phyloP scores from a whole-genome alignment of 2,797 vertebrate genomes.

The Masticophis lateralis region DNA sequence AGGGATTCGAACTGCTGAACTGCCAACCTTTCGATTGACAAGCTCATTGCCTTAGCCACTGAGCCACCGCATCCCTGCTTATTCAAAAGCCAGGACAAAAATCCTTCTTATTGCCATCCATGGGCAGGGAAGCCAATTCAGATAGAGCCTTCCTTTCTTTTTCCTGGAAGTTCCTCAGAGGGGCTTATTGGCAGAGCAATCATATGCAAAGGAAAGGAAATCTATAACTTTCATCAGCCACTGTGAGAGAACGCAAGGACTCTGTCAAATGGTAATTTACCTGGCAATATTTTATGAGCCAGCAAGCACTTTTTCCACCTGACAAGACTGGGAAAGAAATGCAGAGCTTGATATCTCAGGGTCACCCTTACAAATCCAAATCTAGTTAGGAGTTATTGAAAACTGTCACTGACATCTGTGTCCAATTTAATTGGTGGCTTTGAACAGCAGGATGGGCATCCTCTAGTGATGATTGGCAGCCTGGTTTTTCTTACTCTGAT shows the following conservation, averaged over 20 bases:
- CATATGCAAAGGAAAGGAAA: conserved; percentile 34
- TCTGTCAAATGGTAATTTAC: conserved; percentile 46
- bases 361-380: conserved; percentile 23
- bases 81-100: background rate
- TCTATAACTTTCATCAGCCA: conserved; percentile 7
- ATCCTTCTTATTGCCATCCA: background rate
- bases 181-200: conserved; percentile 39
- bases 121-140: background rate
- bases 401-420: conserved; percentile 20
- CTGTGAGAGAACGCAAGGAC: conserved; percentile 16
- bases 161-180: conserved; percentile 26
- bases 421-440: background rate
- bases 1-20: no score
- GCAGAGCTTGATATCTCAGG: conserved; percentile 34
- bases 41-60: no score
- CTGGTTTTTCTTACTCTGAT: background rate
- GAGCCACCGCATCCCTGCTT: background rate
- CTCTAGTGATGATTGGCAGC: background rate
- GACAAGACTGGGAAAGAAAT: conserved; percentile 28
- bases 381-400: background rate
- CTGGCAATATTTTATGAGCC: conserved; percentile 58
- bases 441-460: background rate
- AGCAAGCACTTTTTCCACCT: conserved; percentile 58
- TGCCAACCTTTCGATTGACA: no score
- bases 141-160: conserved; percentile 33